Percentiles rank a stretch among this genome's conserved stretches.
Evolutionary conservation across 2,113 vertebrate genomes (phyloP).

Genomic region (Pangasianodon gigas): DNA sequence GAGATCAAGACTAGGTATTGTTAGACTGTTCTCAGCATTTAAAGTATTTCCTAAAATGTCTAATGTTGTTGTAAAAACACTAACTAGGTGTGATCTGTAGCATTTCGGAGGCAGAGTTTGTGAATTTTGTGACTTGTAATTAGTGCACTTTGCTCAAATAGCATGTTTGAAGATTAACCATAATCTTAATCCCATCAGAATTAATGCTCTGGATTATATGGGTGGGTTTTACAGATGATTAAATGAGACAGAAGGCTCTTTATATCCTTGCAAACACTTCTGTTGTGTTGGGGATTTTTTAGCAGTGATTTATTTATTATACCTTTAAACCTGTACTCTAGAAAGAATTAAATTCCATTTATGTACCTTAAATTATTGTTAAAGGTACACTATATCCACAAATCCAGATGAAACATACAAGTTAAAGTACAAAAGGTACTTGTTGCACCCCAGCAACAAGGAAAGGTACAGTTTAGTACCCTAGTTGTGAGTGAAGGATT

Average conservation of each 20-base stretch:
- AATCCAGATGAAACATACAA: not conserved
- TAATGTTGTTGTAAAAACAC: not conserved
- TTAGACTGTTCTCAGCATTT: not conserved
- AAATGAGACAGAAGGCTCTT: not conserved
- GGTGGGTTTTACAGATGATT: not conserved
- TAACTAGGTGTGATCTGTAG: not conserved
- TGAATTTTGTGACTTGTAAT: not conserved
- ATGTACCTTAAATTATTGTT: too few relatives aligned
- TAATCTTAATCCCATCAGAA: slow-evolving; percentile 64
- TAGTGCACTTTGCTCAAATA: slow-evolving; percentile 42
- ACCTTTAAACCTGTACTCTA: not conserved
- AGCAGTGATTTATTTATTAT: not conserved
- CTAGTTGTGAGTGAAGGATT: not conserved
- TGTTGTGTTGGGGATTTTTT: not conserved
- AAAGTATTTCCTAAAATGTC: not conserved
- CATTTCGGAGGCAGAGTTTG: not conserved
- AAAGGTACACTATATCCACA: not conserved
- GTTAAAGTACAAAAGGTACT: not conserved
- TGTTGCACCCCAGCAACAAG: not conserved
- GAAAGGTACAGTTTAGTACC: not conserved
- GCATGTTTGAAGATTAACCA: slow-evolving; percentile 56
- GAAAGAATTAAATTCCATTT: not conserved
- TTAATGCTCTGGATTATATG: slow-evolving; percentile 62
- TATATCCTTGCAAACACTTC: not conserved
- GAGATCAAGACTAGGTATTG: not conserved